A percentile compares a stretch with the other conserved stretches of the same genome.
Conservation (phyloP, 2,113 vertebrate genomes). For the Proterorhinus semilunaris region DNA sequence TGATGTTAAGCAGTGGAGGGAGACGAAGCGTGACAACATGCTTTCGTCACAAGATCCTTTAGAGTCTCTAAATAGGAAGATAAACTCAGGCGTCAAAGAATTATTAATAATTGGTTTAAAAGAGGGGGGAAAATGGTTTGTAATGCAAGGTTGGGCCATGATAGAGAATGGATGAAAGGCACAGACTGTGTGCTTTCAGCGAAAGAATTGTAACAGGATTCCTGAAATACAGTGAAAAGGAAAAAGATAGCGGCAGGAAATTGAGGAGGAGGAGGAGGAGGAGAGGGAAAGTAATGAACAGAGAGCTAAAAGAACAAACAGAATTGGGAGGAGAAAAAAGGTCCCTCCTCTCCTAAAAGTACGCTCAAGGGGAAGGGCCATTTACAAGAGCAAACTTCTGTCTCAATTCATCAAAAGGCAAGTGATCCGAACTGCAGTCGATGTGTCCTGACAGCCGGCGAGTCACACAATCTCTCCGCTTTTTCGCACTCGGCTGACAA, state of each 20-base stretch:
- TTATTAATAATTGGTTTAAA: not conserved
- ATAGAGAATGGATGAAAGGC: not conserved
- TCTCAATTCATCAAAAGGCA: conserved; percentile 39
- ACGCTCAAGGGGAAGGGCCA: conserved; percentile 5
- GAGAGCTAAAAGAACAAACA: not conserved
- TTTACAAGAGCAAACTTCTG: conserved; percentile 41
- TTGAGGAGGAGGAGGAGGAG: not conserved
- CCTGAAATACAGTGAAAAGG: conserved; percentile 1
- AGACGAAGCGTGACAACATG: not conserved
- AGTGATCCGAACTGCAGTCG: conserved; percentile 13
- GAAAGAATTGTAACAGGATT: conserved; percentile 1
- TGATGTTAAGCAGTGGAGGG: not conserved
- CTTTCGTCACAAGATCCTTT: not conserved
- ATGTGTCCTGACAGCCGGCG: conserved; percentile 30
- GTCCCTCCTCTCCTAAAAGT: conserved; percentile 24
- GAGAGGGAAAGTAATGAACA: conserved; percentile 12
- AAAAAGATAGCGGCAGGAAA: conserved; percentile 2
- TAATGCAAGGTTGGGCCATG: conserved; percentile 16
- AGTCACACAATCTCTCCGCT: conserved; percentile 12
- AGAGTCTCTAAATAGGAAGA: not conserved
- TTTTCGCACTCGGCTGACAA: not conserved
- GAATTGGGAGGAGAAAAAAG: conserved; percentile 22
- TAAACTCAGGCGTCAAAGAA: not conserved
- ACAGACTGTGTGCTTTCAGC: conserved; percentile 6
- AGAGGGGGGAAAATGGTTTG: not conserved